Evolutionary conservation across 1,140 invertebrate genomes (phyloP).

Genomic region (Bemisia tabaci): DNA sequence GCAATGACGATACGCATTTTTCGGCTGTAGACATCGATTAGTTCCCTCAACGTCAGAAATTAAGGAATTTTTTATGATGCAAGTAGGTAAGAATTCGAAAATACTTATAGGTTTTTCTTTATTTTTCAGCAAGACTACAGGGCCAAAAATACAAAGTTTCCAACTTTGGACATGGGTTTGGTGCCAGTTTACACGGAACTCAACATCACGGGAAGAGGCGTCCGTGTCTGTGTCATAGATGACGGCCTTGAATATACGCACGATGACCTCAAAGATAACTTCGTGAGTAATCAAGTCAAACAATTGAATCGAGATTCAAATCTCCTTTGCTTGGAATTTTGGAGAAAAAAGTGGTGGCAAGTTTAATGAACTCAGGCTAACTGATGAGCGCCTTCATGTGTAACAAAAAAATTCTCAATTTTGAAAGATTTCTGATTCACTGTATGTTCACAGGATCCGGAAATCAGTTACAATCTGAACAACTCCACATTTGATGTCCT

Average conservation of each 20-base stretch:
- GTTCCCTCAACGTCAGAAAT: too few species aligned
- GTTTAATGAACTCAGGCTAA: not conserved
- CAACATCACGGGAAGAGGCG: slow-evolving; percentile 63
- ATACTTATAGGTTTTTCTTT: not conserved
- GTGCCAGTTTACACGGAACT: slow-evolving; percentile 57
- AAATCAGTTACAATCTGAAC: slow-evolving; percentile 76
- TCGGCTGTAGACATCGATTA: too few species aligned
- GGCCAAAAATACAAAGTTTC: slow-evolving; percentile 26
- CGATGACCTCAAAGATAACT: slow-evolving; percentile 61
- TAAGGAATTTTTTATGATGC: too few species aligned
- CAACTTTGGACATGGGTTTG: slow-evolving; percentile 58
- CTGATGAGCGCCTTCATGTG: too few species aligned
- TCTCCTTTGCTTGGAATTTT: slow-evolving; percentile 10
- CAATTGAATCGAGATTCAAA: too few species aligned
- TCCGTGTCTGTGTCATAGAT: slow-evolving; percentile 70
- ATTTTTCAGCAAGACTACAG: slow-evolving; percentile 47
- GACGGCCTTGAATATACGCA: slow-evolving; percentile 75
- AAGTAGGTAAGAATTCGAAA: too few species aligned
- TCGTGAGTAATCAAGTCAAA: slow-evolving; percentile 48
- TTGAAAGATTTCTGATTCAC: too few species aligned
- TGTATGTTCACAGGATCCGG: slow-evolving; percentile 66
- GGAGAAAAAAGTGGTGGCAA: slow-evolving; percentile 4
- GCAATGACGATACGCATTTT: too few species aligned
- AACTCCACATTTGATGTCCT: slow-evolving; percentile 57
- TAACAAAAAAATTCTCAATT: too few species aligned